Base-by-base conservation (phyloP, 2,888 invertebrate species). In the Temnothorax ravouxi region DNA sequence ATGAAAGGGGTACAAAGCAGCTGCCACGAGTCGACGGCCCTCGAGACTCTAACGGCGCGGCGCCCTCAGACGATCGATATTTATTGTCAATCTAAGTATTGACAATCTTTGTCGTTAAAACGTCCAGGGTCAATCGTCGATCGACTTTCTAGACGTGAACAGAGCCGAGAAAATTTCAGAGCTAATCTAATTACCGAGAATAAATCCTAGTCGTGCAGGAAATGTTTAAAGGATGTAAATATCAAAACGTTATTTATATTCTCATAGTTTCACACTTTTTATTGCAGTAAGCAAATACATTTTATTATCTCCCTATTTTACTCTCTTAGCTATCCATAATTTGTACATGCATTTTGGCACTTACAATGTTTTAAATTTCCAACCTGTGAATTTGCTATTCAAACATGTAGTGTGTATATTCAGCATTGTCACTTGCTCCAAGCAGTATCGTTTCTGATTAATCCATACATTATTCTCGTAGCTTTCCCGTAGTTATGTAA, bases 1-100 rank as follows among this genome's bases (percentile, higher is more conserved):
- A 67, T 47, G 64, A 71, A 69, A 86, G 80, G 29, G 54, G 54
- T 62, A 34, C 50, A 71, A 59, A 69, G 71, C 54, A 9, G 75
- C 21, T 71, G 54, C 38, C 47, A 38, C 15, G 38, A 76, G 66
- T 47, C 38, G 64, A 77, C 50, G 56, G 47, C 25, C 61, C 67
- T 71, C 13, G 56, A 76, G 21, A 21, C 25, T 47, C n/a, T 52
- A 59, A 56, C 72, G n/a, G 50, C 50, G 54, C 72, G n/a, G 50
- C 50, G 54, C 34, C 21, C 34, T 82, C 25, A 21, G 13, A 18
- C 56, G 47, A 25, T 80, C 79, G 59, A 80, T 80, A 71, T 80
- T 80, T 80, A 71, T 71, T 71, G 71, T 79, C 47, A 61, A 79
- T 80, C 25, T 18, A 71, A 25, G 18, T 71, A 80, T 71, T 59